Base-by-base conservation (phyloP, 2,797 vertebrate genomes). In the Eremophila alpestris region DNA sequence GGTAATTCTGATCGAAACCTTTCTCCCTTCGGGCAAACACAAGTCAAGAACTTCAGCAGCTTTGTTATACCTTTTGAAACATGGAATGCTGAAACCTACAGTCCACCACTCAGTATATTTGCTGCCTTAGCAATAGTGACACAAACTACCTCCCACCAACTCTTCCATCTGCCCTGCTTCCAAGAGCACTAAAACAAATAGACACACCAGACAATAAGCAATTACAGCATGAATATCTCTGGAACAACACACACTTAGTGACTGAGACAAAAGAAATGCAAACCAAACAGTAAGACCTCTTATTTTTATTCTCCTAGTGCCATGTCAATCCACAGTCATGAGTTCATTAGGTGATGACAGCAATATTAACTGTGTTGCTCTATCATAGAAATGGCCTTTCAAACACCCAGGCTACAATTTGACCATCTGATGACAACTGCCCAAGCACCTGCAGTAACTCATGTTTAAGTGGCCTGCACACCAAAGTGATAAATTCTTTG, bases 331-430 rank as follows among this genome's bases (percentile, higher is more conserved):
- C 62, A 69, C 60, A 80, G 55, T 74, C 79, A 22, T 20, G 64
- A 87, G 67, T 34, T 85, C n/a, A 60, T 67, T 68, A 94, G 73
- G 52, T 30, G 64, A 76, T 2, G 7, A 93, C 51, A 87, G 81
- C 9, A 95, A 89, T 32, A 87, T 54, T 49, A 93, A 88, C 77
- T 87, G 60, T 58, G 43, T 11, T 78, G 58, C 73, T 91, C 59
- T 64, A 10, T 52, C 15, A 22, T 3, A 85, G 88, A 95, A 93
- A 89, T 0, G 11, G 67, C 82, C 40, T 97, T 90, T 95, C 77
- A 94, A 96, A 92, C 55, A 60, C 59, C 82, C 90, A 68, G 15
- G 60, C 71, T 92, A 88, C 64, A 93, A 84, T 85, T 95, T 16
- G 23, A 26, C 16, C 78, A 92, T 68, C 60, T 20, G 68, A 65